Percentiles rank a stretch among this genome's conserved stretches.
Conservation (phyloP, 1,140 invertebrate genomes). For the Conopomorpha cramerella region DNA sequence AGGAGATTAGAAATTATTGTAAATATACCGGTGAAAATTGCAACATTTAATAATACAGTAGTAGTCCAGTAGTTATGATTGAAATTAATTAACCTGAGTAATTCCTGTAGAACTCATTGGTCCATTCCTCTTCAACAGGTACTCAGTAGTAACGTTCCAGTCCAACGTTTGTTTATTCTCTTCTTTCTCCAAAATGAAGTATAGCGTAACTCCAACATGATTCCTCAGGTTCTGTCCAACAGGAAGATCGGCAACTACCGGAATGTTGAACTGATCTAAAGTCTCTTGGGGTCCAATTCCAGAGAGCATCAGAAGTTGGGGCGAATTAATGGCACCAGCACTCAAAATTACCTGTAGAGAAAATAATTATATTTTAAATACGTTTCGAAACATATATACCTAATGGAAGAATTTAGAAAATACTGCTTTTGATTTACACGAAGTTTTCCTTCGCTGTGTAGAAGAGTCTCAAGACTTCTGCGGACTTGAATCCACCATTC, state of each 20-base stretch:
- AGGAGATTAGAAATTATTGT: too few relatives aligned
- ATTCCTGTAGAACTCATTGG: constrained; percentile 65
- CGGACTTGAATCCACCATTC: too few relatives aligned
- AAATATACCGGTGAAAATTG: too few relatives aligned
- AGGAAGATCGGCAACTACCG: constrained; percentile 65
- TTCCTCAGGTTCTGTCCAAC: constrained; percentile 75
- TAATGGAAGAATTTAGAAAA: too few relatives aligned
- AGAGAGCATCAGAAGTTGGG: constrained; percentile 68
- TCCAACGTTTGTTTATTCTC: constrained; percentile 60
- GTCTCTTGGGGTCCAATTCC: constrained; percentile 69
- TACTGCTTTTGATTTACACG: too few relatives aligned
- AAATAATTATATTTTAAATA: too few relatives aligned
- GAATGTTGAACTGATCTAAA: constrained; percentile 61
- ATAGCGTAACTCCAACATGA: constrained; percentile 66
- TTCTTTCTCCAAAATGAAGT: constrained; percentile 38
- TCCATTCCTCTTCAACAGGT: constrained; percentile 60
- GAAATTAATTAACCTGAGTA: constrained; percentile 59
- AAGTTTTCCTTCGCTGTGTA: too few relatives aligned
- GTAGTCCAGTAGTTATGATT: too few relatives aligned
- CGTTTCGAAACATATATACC: too few relatives aligned
- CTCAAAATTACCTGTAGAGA: constrained; percentile 72
- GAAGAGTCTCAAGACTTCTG: too few relatives aligned
- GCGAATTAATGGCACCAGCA: constrained; percentile 64
- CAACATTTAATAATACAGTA: too few relatives aligned
- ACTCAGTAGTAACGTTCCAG: constrained; percentile 61